Percentiles rank a stretch among this genome's conserved stretches.
These are phyloP conservation scores for Tipula unca DNA, from an alignment of 2,888 invertebrate species.

Conservation along the genomic window DNA sequence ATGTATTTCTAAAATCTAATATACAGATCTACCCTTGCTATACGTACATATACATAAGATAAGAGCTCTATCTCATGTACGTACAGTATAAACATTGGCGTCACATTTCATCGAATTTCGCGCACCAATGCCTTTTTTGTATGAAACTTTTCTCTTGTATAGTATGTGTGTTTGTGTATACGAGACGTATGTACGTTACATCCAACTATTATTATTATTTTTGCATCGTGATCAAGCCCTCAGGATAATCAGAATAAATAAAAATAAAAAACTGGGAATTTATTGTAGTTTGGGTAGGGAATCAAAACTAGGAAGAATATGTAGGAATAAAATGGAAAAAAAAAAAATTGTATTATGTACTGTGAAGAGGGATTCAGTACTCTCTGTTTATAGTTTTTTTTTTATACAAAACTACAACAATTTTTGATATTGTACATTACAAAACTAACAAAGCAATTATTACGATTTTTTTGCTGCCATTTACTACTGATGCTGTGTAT, in stretches of 20 bases:
- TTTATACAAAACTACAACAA: neutral
- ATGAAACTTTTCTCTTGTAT: constrained; percentile 22
- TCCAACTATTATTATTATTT: neutral
- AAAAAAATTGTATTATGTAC: neutral
- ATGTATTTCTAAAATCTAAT: neutral
- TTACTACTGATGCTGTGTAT: neutral
- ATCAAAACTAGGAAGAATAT: neutral
- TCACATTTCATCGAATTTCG: constrained; percentile 48
- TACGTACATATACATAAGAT: neutral
- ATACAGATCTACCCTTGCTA: neutral
- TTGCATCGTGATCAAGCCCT: constrained; percentile 17
- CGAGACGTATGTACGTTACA: neutral
- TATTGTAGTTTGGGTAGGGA: constrained; percentile 3
- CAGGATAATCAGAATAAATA: constrained; percentile 17
- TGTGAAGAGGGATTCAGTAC: neutral
- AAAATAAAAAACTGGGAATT: neutral
- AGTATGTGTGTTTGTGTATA: neutral
- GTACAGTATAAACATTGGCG: constrained; percentile 30
- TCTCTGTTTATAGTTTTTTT: neutral
- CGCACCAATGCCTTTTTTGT: constrained; percentile 44
- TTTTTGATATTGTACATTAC: neutral
- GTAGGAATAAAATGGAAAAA: neutral
- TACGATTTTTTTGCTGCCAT: neutral
- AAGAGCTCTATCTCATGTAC: neutral
- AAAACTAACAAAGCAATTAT: constrained; percentile 3